phyloP scores from a whole-genome alignment of 2,797 vertebrate genomes.

The Amniataba percoides region DNA sequence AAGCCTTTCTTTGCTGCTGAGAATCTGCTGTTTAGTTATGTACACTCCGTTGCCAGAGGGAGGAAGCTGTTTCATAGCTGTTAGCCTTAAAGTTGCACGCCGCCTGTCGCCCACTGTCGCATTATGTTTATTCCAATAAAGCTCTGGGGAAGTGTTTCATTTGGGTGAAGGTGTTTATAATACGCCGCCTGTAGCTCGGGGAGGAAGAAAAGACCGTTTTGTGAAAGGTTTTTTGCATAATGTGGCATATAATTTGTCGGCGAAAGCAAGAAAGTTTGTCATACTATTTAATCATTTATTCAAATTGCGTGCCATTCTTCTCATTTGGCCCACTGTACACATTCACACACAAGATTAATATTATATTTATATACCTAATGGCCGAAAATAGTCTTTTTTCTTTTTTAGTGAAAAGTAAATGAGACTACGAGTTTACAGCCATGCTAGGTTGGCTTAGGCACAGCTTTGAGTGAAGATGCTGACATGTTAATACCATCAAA shows the following conservation, averaged over 20 bases:
- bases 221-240: constrained; percentile 49
- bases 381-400: background rate
- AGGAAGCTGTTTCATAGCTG: constrained; percentile 51
- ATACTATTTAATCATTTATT: constrained; percentile 47
- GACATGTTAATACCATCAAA: no score
- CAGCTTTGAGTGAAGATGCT: background rate
- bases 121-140: constrained; percentile 66
- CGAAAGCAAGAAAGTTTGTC: constrained; percentile 21
- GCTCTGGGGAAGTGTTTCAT: constrained; percentile 49
- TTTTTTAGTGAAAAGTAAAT: constrained; percentile 13
- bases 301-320: constrained; percentile 13
- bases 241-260: constrained; percentile 41
- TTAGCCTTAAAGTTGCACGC: constrained; percentile 51
- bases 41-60: constrained; percentile 63
- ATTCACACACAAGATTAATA: background rate
- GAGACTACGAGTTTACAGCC: background rate
- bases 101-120: constrained; percentile 51
- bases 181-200: constrained; percentile 20
- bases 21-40: constrained; percentile 70
- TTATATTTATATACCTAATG: background rate
- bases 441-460: background rate
- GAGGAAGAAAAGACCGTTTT: constrained; percentile 12
- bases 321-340: background rate
- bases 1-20: constrained; percentile 59
- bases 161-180: constrained; percentile 45